Conservation (phyloP, 2,113 vertebrate species). For the Oryctolagus cuniculus region DNA sequence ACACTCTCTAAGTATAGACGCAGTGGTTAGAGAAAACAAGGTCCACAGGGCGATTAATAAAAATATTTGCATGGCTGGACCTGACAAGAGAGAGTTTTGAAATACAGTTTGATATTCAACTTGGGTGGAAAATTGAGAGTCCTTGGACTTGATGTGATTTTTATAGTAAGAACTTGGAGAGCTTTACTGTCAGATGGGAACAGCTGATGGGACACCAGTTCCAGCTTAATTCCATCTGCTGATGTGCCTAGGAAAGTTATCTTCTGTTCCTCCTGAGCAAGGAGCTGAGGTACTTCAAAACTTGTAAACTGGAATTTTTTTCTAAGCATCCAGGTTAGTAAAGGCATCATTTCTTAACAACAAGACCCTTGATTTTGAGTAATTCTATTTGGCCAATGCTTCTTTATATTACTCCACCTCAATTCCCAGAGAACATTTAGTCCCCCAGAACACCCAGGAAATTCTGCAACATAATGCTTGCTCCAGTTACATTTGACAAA, state of each 20-base stretch:
- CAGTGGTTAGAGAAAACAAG: not conserved
- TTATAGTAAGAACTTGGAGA: slow-evolving; percentile 50
- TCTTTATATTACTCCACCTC: not conserved
- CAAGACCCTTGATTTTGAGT: slow-evolving; percentile 9
- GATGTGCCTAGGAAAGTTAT: slow-evolving; percentile 50
- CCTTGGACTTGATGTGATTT: not conserved
- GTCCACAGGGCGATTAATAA: not conserved
- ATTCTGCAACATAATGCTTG: slow-evolving; percentile 56
- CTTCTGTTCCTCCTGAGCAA: slow-evolving; percentile 38
- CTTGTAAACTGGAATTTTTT: slow-evolving; percentile 54
- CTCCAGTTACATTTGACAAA: slow-evolving; percentile 52
- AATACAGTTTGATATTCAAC: slow-evolving; percentile 39
- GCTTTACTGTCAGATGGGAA: slow-evolving; percentile 4
- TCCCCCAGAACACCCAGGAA: slow-evolving; percentile 45
- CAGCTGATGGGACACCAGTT: slow-evolving; percentile 31
- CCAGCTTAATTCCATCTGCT: slow-evolving; percentile 69
- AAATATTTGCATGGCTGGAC: not conserved
- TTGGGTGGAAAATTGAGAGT: not conserved
- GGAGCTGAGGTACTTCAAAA: slow-evolving; percentile 2
- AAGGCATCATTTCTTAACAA: not conserved
- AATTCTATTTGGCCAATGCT: slow-evolving; percentile 9
- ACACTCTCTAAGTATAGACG: not conserved
- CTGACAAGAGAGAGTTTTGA: slow-evolving; percentile 16
- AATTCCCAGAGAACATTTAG: slow-evolving; percentile 52
- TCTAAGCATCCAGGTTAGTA: slow-evolving; percentile 2